Base-by-base conservation (phyloP, 2,797 vertebrate species). In the Notoglanidium macrostoma region DNA sequence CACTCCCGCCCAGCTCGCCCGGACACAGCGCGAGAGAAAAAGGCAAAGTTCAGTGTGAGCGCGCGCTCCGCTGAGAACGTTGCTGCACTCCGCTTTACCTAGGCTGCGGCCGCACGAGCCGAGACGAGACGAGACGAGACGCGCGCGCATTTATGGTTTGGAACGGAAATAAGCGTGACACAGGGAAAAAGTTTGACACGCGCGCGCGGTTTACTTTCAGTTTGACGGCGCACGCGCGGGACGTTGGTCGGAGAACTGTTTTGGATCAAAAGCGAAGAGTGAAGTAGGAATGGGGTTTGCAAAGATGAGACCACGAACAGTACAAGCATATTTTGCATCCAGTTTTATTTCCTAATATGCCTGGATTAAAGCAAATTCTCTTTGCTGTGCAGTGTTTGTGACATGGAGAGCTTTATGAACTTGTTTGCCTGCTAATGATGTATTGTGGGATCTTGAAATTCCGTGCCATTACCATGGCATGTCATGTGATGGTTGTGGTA, bases 401-500 rank as follows among this genome's bases (percentile, higher is more conserved):
- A 77, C 46, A 76, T 77, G 84, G 59, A 83, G 32, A 32, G 55
- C 84, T 51, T 8, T 26, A 23, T 59, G 78, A 65, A 40, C 77
- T 40, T 26, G 55, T 83, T 65, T 12, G 32, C 46, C 74, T 67
- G 51, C 57, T 84, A 85, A 89, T 86, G 54, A 61, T 61, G 80
- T 3, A n/a, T 57, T 74, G 79, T 84, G 26, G 86, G 79, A 88
- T 74, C 51, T 86, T 79, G 7, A 26, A 68, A 55, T 46, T 55
- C 76, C 11, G 77, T 40, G 44, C 78, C 83, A 85, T 91, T 92
- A 93, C 93, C 92, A 95, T 93, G 89, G 90, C 88, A 87, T 81
- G 70, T 70, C 90, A 91, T 86, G 90, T 94, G 86, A 89, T 89
- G 90, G 74, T 91, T 79, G 91, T 89, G 80, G 90, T 95, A 89